A percentile compares a stretch with the other conserved stretches of the same genome.
Conservation (phyloP, 2,888 invertebrate species). For the Oscheius sp. region DNA sequence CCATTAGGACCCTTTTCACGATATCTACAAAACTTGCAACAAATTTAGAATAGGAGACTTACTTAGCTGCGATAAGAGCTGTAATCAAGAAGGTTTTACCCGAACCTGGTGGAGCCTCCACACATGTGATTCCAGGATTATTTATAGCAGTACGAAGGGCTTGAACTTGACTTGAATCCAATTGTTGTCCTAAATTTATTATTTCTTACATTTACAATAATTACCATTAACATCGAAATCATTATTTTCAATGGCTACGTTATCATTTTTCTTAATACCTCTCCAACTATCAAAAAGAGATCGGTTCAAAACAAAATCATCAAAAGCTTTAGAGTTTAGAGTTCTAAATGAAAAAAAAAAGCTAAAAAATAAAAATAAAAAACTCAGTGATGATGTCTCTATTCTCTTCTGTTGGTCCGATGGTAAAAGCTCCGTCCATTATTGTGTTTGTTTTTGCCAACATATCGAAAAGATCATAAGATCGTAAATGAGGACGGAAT, state of each 20-base stretch:
- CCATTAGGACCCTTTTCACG: neutral
- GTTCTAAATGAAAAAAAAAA: neutral
- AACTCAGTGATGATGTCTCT: slow-evolving; percentile 9
- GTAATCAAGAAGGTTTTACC: slow-evolving; percentile 26
- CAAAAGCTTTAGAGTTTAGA: neutral
- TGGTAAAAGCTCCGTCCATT: neutral
- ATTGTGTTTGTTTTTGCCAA: neutral
- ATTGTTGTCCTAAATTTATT: neutral
- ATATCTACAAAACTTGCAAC: neutral
- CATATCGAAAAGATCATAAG: slow-evolving; percentile 18
- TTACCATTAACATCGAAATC: slow-evolving; percentile 10
- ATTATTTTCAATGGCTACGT: neutral
- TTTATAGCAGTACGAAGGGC: slow-evolving; percentile 6
- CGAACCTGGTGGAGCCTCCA: slow-evolving; percentile 21
- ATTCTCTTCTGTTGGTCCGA: slow-evolving; percentile 6
- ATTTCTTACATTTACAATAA: neutral
- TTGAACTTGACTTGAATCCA: slow-evolving; percentile 6
- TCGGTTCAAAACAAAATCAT: slow-evolving; percentile 2
- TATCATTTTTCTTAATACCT: slow-evolving; percentile 6
- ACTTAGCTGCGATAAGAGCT: slow-evolving; percentile 18
- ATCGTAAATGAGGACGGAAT: slow-evolving; percentile 22
- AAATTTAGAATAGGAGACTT: neutral
- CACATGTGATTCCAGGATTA: slow-evolving; percentile 11
- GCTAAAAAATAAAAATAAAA: neutral
- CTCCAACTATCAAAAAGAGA: slow-evolving; percentile 16